Conservation (phyloP, 2,113 vertebrate species). For the Corydoras maculifer region DNA sequence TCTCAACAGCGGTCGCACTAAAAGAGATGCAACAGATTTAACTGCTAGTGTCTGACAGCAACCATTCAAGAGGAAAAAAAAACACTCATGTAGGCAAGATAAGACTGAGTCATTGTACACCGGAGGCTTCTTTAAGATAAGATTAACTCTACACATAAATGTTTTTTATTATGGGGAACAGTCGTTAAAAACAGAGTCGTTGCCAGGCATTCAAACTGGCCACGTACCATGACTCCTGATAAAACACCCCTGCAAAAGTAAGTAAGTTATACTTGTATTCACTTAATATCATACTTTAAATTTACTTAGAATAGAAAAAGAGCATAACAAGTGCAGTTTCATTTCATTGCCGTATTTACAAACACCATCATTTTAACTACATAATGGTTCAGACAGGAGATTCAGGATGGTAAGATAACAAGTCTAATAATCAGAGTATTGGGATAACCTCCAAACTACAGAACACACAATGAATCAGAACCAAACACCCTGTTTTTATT, state of each 20-base stretch:
- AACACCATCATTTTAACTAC: no score
- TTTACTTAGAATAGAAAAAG: no score
- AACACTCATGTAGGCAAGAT: background rate
- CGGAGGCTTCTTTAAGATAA: constrained; percentile 6
- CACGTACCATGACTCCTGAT: background rate
- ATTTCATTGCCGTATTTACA: no score
- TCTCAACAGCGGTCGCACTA: background rate
- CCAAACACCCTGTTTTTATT: no score
- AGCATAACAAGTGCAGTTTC: no score
- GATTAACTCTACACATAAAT: constrained; percentile 8
- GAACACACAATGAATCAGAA: no score
- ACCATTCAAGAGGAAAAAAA: background rate
- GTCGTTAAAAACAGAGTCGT: background rate
- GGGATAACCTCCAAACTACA: no score
- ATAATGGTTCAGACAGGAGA: no score
- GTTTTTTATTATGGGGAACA: background rate
- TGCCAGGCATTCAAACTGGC: background rate
- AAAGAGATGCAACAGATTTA: background rate
- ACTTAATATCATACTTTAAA: no score
- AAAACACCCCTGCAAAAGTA: background rate
- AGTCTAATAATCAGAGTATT: no score
- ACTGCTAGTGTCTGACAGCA: background rate
- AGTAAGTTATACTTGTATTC: no score
- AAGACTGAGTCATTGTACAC: constrained; percentile 3
- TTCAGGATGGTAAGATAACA: no score